These are phyloP conservation scores for Drosophila funebris DNA, from an alignment of 1,140 invertebrate species.

Conservation along the genomic window DNA sequence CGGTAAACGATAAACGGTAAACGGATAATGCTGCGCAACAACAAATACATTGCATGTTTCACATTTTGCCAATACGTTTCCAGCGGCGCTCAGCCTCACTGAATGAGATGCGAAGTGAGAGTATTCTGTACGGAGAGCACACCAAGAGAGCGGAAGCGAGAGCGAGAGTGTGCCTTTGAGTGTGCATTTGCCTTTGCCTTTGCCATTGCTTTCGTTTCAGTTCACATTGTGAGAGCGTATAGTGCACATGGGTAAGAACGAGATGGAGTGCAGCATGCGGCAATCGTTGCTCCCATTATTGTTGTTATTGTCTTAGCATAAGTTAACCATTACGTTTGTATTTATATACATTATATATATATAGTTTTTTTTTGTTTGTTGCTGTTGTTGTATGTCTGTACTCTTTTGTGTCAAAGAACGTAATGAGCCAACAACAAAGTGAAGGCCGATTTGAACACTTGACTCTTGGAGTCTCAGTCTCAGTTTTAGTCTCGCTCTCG, in stretches of 20 bases:
- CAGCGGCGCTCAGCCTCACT: constrained; percentile 27
- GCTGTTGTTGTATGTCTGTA: neutral
- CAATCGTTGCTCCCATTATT: constrained; percentile 19
- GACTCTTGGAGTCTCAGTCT: constrained; percentile 5
- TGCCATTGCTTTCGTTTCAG: neutral
- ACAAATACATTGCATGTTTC: constrained; percentile 42
- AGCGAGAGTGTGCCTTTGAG: neutral
- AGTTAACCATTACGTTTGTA: constrained; percentile 6
- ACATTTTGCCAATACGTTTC: constrained; percentile 49
- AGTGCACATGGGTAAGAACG: constrained; percentile 10
- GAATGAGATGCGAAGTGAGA: constrained; percentile 25
- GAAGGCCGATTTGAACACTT: constrained; percentile 20
- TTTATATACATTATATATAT: neutral
- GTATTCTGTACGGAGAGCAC: neutral
- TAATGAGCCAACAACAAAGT: constrained; percentile 12
- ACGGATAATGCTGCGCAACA: constrained; percentile 31
- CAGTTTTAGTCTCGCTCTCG: neutral
- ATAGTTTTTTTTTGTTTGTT: neutral
- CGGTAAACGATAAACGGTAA: constrained; percentile 24
- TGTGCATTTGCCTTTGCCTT: neutral
- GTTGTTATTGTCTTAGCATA: constrained; percentile 10
- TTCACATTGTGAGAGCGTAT: neutral
- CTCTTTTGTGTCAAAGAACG: constrained; percentile 1
- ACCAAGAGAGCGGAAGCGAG: neutral
- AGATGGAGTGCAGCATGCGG: constrained; percentile 33